Evolutionary conservation across 2,888 invertebrate genomes (phyloP).

Genomic region (Eueremaeus valkanovi): DNA sequence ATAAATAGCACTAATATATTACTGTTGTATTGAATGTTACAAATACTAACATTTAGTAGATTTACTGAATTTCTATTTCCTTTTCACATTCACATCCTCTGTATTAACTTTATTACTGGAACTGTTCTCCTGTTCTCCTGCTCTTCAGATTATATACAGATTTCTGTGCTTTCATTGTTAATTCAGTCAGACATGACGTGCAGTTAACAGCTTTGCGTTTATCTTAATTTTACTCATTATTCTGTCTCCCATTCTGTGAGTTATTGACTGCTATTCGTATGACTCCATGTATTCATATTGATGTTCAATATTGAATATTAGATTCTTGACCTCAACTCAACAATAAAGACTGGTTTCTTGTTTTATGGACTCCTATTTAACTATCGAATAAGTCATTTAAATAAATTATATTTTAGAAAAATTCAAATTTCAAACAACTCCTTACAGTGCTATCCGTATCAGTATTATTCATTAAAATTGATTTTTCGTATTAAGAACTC

Average conservation of each 20-base stretch:
- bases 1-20: conserved; percentile 24
- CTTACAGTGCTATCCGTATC: no score
- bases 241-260: not conserved
- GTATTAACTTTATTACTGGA: not conserved
- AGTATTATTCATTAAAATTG: not conserved
- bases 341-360: no score
- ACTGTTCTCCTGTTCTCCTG: not conserved
- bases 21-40: not conserved
- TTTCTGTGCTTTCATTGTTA: not conserved
- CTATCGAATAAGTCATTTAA: no score
- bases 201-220: not conserved
- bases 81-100: not conserved
- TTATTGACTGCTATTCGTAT: no score
- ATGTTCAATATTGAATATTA: not conserved
- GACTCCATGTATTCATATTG: no score
- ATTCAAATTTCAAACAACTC: not conserved
- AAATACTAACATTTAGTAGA: not conserved
- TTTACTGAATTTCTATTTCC: conserved; percentile 11
- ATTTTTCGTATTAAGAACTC: not conserved
- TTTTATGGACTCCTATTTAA: no score
- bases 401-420: not conserved
- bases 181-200: not conserved
- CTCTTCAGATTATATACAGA: no score
- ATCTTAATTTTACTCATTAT: no score
- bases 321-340: not conserved